Evolutionary conservation across 2,888 invertebrate species (phyloP).

Genomic region (Acrobasis repandana): DNA sequence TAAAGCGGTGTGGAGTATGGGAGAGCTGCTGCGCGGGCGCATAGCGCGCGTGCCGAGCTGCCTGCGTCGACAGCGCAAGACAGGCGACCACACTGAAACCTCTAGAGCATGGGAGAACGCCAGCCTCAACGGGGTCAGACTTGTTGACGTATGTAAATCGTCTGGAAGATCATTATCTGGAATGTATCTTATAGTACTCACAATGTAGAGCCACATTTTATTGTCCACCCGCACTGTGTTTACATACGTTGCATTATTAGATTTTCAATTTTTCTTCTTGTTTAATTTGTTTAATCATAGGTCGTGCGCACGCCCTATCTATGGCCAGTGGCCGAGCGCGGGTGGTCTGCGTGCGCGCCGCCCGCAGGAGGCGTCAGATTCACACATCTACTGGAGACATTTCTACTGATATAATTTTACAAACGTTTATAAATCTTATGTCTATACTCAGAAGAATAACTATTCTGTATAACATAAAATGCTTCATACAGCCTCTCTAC

Average conservation of each 20-base stretch:
- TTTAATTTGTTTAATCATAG: slow-evolving; percentile 34
- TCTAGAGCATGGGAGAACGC: slow-evolving; percentile 44
- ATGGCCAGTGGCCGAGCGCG: slow-evolving; percentile 65
- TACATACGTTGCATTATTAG: not conserved
- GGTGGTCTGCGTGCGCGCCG: slow-evolving; percentile 71
- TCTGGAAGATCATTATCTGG: slow-evolving; percentile 56
- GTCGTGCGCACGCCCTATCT: slow-evolving; percentile 57
- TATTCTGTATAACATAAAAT: slow-evolving; percentile 38
- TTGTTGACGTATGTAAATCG: slow-evolving; percentile 72
- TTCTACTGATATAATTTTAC: slow-evolving; percentile 38
- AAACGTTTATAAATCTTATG: slow-evolving; percentile 46
- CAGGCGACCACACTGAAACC: slow-evolving; percentile 70
- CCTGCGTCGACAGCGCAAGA: slow-evolving; percentile 67
- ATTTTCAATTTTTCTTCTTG: not conserved
- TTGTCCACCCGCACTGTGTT: not conserved
- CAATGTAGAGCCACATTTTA: slow-evolving; percentile 28
- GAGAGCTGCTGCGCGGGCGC: slow-evolving; percentile 58
- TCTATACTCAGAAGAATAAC: slow-evolving; percentile 43
- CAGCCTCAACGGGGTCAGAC: slow-evolving; percentile 53
- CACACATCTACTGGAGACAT: slow-evolving; percentile 65
- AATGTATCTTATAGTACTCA: slow-evolving; percentile 22
- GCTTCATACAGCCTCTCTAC: slow-evolving; percentile 44
- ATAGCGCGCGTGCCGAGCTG: slow-evolving; percentile 74
- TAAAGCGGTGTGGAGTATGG: slow-evolving; percentile 66
- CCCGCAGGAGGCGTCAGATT: slow-evolving; percentile 69